Evolutionary conservation across 2,888 invertebrate species (phyloP).

Genomic region (Arctia plantaginis): DNA sequence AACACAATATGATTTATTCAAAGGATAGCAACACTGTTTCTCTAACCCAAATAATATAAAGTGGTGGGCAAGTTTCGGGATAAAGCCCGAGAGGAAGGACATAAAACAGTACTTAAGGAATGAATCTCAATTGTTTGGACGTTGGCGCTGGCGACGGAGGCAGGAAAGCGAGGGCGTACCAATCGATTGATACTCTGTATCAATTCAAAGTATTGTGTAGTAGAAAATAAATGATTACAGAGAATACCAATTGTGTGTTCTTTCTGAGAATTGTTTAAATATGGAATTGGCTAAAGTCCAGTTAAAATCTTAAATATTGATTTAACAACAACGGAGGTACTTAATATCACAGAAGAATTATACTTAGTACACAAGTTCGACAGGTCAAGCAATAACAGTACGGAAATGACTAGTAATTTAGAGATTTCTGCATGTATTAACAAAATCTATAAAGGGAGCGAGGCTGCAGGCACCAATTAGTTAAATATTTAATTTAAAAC

Average conservation of each 20-base stretch:
- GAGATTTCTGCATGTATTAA: background rate
- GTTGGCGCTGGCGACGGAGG: background rate
- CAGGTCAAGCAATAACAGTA: no score
- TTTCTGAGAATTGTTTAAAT: background rate
- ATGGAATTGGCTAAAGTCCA: background rate
- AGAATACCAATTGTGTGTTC: background rate
- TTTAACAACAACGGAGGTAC: background rate
- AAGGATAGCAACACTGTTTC: constrained; percentile 3
- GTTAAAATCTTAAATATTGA: background rate
- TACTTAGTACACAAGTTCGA: background rate
- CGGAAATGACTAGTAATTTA: background rate
- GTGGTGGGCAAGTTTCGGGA: constrained; percentile 19
- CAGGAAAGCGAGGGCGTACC: background rate
- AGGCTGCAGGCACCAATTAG: background rate
- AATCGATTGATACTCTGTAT: constrained; percentile 1
- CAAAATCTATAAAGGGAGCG: background rate
- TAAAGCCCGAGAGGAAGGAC: constrained; percentile 31
- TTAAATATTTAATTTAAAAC: background rate
- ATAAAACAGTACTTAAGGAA: constrained; percentile 42
- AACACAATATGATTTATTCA: background rate
- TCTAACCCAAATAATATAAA: constrained; percentile 20
- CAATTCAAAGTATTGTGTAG: constrained; percentile 1
- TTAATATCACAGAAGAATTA: background rate
- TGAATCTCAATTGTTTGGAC: constrained; percentile 40
- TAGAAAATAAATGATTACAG: background rate